A percentile compares a stretch with the other conserved stretches of the same genome.
Conservation (phyloP, 2,797 vertebrate species). For the Catharus ustulatus region DNA sequence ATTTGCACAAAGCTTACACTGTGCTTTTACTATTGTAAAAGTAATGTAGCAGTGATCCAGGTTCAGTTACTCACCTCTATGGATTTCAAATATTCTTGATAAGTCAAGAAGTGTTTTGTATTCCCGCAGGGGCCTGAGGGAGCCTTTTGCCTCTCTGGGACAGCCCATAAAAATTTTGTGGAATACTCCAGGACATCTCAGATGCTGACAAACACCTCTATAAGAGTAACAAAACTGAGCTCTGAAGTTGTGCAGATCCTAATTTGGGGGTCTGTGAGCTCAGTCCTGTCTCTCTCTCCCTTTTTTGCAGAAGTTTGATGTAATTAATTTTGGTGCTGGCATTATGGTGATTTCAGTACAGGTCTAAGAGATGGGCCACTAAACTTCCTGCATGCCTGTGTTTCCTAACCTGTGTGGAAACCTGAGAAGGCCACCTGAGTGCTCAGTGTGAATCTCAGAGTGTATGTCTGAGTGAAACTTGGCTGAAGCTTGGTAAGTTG, state of each 20-base stretch:
- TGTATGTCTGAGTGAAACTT: not conserved
- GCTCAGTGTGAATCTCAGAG: not conserved
- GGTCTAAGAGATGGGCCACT: not conserved
- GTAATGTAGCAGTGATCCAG: fast-evolving
- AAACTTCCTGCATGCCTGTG: not conserved
- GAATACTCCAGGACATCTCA: not conserved
- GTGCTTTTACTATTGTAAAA: not conserved
- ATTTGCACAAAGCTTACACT: not conserved
- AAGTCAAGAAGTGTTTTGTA: not conserved
- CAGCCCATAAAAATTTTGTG: not conserved
- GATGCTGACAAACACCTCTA: not conserved
- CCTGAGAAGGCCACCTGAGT: not conserved
- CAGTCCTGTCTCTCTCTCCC: not conserved
- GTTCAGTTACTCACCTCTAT: not conserved
- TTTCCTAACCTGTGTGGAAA: not conserved
- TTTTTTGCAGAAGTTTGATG: not conserved
- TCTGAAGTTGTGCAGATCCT: not conserved
- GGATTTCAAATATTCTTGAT: not conserved
- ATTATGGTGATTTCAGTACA: not conserved
- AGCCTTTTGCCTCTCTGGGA: not conserved
- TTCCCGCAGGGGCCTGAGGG: not conserved
- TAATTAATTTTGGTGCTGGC: too few relatives aligned
- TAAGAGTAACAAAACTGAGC: not conserved
- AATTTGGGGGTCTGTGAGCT: not conserved
- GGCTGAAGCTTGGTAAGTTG: not conserved